Base-by-base conservation (phyloP, 1,140 invertebrate species). In the Coenobita brevimanus region DNA sequence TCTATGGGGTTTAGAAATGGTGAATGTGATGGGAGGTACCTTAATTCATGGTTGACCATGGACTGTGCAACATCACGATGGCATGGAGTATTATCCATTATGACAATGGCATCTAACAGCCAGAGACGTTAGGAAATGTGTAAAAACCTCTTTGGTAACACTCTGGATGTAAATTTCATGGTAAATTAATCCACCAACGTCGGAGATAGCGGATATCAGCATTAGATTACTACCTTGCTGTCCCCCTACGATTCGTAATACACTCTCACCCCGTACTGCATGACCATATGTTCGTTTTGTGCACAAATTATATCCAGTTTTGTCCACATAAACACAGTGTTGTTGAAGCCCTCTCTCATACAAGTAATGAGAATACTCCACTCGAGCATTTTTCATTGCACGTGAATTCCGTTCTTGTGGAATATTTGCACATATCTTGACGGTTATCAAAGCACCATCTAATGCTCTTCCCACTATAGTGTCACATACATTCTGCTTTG, bases 251-350 rank as follows among this genome's bases (percentile, higher is more conserved):
- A 33, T 80, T 80, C 78, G 50, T 62, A 15, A 17, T 15, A 30
- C 78, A 24, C 27, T n/a, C n/a, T 80, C 50, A n/a, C 78, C 78
- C 57, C 21, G 3, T 60, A 24, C 1, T 80, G 78, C 78, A 60
- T 46, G 27, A 80, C 78, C 78, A 60, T 80, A 62, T 33, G 57
- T 62, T 15, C 46, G 27, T 41, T 80, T 30, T 80, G 78, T 80
- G 78, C 60, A 30, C 33, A 80, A 27, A 80, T 80, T 80, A 33
- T 80, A 57, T 24, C 46, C 78, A 80, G 54, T 80, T 62, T 80
- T 27, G 13, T 80, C 78, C 24, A 80, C 46, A 62, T 80, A 36
- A 36, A 78, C 30, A 27, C 15, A 24, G 54, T 80, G n/a, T 80
- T 82, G 4, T 41, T 82, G 54, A 3, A 82, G 33, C 30, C 62